A percentile compares a stretch with the other conserved stretches of the same genome.
Evolutionary conservation across 2,113 vertebrate genomes (phyloP).

Genomic region (Eupsittula cactorum): DNA sequence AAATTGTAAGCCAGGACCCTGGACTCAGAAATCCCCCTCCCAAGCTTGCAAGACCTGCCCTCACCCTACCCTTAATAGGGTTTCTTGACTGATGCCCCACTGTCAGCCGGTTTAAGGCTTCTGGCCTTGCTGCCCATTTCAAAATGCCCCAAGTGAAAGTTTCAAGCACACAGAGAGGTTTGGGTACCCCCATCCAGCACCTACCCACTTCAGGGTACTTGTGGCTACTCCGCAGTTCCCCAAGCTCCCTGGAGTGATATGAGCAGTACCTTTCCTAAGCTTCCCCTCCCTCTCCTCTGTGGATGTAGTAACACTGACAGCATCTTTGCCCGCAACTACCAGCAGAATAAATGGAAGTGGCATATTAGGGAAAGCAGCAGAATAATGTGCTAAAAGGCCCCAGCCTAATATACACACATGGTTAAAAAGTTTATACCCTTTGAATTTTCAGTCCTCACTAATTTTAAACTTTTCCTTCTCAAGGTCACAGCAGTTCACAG

Average conservation of each 20-base stretch:
- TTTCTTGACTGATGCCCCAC: not conserved
- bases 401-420: not conserved
- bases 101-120: not conserved
- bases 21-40: not conserved
- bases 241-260: not conserved
- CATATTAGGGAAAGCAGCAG: not conserved
- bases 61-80: not conserved
- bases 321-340: not conserved
- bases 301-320: not conserved
- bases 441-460: not conserved
- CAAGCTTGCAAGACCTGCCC: not conserved
- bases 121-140: not conserved
- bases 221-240: fast-evolving
- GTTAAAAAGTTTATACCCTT: not conserved
- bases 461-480: not conserved
- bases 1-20: not conserved
- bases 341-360: not conserved
- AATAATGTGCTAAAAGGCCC: not conserved
- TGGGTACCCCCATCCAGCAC: not conserved
- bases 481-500: not conserved
- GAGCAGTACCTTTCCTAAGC: not conserved
- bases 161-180: not conserved
- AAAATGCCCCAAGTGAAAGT: not conserved
- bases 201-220: fast-evolving
- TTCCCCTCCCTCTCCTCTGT: not conserved